Evolutionary conservation across 2,797 vertebrate species (phyloP).

Genomic region (Lutjanus campechanus): DNA sequence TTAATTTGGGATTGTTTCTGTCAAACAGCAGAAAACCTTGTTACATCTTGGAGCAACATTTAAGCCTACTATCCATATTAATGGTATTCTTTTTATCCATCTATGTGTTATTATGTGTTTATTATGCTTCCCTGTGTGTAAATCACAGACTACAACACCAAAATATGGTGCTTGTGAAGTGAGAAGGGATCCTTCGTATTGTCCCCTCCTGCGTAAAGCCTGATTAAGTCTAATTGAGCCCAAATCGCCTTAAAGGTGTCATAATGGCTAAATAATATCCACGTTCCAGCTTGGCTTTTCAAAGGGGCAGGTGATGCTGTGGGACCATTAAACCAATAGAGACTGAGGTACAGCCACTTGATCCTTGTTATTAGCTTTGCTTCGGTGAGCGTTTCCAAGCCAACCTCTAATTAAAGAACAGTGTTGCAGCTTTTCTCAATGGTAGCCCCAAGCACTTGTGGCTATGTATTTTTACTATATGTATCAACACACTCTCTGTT

Average conservation of each 20-base stretch:
- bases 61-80: not conserved
- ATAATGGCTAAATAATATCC: constrained; percentile 35
- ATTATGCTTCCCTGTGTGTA: not conserved
- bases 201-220: not conserved
- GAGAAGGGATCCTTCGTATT: not conserved
- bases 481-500: not conserved
- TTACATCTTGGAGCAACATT: not conserved
- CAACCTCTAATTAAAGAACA: constrained; percentile 67
- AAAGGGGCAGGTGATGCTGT: constrained; percentile 22
- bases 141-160: not conserved
- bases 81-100: not conserved
- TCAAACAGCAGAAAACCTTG: not conserved
- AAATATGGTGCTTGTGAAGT: not conserved
- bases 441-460: not conserved
- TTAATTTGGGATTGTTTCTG: not conserved
- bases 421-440: constrained; percentile 41
- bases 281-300: constrained; percentile 34
- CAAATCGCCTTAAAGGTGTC: constrained; percentile 19
- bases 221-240: constrained; percentile 19
- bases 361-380: constrained; percentile 59
- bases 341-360: constrained; percentile 42
- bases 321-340: constrained; percentile 45
- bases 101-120: not conserved
- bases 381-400: constrained; percentile 67
- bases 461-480: not conserved